These are phyloP conservation scores for Passer montanus DNA, from an alignment of 2,113 vertebrate species.

Conservation along the genomic window DNA sequence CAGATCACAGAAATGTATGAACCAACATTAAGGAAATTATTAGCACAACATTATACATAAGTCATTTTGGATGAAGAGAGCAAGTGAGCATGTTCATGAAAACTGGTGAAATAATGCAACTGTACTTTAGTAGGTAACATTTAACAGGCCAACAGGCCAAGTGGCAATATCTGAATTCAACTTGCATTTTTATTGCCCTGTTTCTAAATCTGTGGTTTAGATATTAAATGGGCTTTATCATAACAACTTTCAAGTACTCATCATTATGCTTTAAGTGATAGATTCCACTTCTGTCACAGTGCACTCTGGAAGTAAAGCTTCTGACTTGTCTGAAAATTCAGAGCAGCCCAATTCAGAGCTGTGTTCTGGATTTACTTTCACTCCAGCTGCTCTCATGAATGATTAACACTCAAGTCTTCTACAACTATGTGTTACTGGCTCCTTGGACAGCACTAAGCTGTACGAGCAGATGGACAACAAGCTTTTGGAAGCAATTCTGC, in stretches of 20 bases:
- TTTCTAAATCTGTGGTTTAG: neutral
- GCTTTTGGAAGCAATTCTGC: neutral
- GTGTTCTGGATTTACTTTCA: neutral
- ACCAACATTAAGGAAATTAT: neutral
- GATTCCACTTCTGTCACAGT: neutral
- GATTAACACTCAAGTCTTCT: neutral
- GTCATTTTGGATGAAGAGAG: neutral
- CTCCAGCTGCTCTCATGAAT: conserved; percentile 26
- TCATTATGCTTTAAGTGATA: neutral
- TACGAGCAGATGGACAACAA: neutral
- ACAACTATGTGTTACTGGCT: neutral
- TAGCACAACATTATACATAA: neutral
- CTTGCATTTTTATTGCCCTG: neutral
- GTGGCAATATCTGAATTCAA: neutral
- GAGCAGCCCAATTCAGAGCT: neutral
- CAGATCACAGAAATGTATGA: neutral
- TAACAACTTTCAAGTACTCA: neutral
- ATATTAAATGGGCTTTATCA: neutral
- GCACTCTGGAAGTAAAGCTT: neutral
- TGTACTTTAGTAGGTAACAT: neutral
- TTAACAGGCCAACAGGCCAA: neutral
- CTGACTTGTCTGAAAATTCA: neutral
- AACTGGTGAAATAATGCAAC: neutral
- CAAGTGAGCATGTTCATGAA: neutral
- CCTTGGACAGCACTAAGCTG: neutral